Base-by-base conservation (phyloP, 2,113 vertebrate genomes). In the Pristiophorus japonicus region DNA sequence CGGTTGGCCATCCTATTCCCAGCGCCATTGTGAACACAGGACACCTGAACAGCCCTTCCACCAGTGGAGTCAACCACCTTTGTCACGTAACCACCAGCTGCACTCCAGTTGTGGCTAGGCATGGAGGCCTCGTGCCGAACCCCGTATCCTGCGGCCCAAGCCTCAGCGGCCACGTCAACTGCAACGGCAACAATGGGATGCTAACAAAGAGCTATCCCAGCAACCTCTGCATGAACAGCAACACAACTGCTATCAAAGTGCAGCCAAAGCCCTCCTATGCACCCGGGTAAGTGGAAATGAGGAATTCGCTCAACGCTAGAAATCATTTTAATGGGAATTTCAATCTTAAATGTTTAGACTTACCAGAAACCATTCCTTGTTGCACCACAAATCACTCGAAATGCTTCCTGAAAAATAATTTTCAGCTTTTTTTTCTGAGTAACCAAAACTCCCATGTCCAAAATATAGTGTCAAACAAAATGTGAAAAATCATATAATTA, bases 261-360 rank as follows among this genome's bases (percentile, higher is more conserved):
- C 99, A 99, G 96, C 98, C 98, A 97, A 98, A 99, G 96, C 98
- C 98, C 95, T 98, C 98, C 97, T 99, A 99, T 96, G 98, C 98
- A 96, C 98, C 99, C 8, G 98, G 99, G 99, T 99, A 96, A 98
- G 98, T 96, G 96, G 97, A 95, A 65, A 88, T n/a, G 38, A n/a
- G 51, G 18, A 62, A 63, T 2, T n/a, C n/a, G 34, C 18, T 42
- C 34, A 12, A 59, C 47, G 59, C 24, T n/a, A n/a, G 34, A 92
- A 92, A 10, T 16, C 3, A 1, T 92, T 92, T n/a, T 63, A 63
- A 59, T 38, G 16, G 27, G n/a, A 63, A 63, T 63, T 63, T 34
- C 62, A 92, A 38, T 62, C 14, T 51, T 90, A 90, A 90, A 90
- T n/a, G 30, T 62, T 90, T 38, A 65, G 59, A 59, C 34, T 59